Evolutionary conservation across 1,140 invertebrate genomes (phyloP).

Genomic region (Lysiphlebus fabarum): DNA sequence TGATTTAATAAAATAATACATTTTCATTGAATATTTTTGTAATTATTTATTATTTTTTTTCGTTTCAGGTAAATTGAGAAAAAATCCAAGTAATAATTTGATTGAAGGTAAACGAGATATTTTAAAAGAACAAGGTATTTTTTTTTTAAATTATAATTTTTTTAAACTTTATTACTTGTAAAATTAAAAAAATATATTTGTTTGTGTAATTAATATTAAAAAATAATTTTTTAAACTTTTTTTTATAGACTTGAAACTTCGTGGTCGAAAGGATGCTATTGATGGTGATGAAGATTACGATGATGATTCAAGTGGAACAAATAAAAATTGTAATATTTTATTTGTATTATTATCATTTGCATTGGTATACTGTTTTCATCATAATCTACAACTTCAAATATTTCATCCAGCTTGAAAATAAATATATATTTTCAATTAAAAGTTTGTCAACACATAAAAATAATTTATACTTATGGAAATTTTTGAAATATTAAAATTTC

Average conservation of each 20-base stretch:
- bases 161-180: background rate
- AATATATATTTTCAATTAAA: no score
- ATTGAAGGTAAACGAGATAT: slow-evolving; percentile 52
- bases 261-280: slow-evolving; percentile 41
- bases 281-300: slow-evolving; percentile 45
- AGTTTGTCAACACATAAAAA: background rate
- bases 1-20: background rate
- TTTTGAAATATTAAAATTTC: no score
- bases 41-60: slow-evolving; percentile 12
- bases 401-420: slow-evolving; percentile 44
- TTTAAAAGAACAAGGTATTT: slow-evolving; percentile 49
- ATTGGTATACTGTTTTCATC: slow-evolving; percentile 39
- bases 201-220: slow-evolving; percentile 18
- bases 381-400: slow-evolving; percentile 41
- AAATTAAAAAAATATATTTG: slow-evolving; percentile 9
- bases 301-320: slow-evolving; percentile 39
- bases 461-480: no score
- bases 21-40: background rate
- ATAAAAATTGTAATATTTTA: slow-evolving; percentile 27
- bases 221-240: slow-evolving; percentile 22
- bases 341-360: slow-evolving; percentile 32
- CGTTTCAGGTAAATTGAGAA: slow-evolving; percentile 46
- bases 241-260: slow-evolving; percentile 44
- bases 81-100: slow-evolving; percentile 48
- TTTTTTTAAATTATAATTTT: slow-evolving; percentile 15